Evolutionary conservation across 2,797 vertebrate species (phyloP).

Genomic region (Acrossocheilus wenchowensis): DNA sequence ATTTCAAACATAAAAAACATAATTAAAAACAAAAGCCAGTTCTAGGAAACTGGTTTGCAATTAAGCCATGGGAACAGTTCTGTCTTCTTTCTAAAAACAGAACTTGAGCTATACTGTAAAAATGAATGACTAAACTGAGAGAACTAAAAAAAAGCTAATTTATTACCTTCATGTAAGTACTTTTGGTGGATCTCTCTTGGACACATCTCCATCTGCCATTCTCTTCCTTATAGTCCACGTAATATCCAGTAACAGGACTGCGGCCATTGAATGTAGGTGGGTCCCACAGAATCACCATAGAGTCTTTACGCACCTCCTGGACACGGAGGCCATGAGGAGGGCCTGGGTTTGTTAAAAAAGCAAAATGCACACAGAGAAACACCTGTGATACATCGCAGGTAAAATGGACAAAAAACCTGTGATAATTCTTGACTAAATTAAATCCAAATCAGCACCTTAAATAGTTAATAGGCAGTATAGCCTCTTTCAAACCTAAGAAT

Average conservation of each 20-base stretch:
- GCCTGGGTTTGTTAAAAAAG: conserved; percentile 71
- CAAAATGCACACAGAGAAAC: not conserved
- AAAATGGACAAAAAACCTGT: not conserved
- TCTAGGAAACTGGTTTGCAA: not conserved
- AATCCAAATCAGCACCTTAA: not conserved
- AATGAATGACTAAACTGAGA: not conserved
- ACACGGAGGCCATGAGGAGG: conserved; percentile 84
- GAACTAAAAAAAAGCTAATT: not conserved
- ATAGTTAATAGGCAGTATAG: not conserved
- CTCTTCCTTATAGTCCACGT: conserved; percentile 89
- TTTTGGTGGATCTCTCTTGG: conserved; percentile 83
- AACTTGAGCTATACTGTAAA: not conserved
- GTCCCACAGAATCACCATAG: conserved; percentile 92
- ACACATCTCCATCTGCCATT: conserved; percentile 86
- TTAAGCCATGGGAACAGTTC: not conserved
- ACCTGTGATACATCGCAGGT: not conserved
- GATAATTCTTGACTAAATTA: not conserved
- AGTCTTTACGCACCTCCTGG: conserved; percentile 89
- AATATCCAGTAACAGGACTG: conserved; percentile 88
- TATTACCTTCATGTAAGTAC: conserved; percentile 84
- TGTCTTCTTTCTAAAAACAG: not conserved
- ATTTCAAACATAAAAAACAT: not conserved
- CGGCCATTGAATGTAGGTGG: conserved; percentile 87
- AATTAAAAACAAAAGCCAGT: not conserved
- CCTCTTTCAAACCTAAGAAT: not conserved